Percentiles rank a stretch among this genome's conserved stretches.
phyloP scores from a whole-genome alignment of 1,140 invertebrate genomes.

The Paralvinella palmiformis region DNA sequence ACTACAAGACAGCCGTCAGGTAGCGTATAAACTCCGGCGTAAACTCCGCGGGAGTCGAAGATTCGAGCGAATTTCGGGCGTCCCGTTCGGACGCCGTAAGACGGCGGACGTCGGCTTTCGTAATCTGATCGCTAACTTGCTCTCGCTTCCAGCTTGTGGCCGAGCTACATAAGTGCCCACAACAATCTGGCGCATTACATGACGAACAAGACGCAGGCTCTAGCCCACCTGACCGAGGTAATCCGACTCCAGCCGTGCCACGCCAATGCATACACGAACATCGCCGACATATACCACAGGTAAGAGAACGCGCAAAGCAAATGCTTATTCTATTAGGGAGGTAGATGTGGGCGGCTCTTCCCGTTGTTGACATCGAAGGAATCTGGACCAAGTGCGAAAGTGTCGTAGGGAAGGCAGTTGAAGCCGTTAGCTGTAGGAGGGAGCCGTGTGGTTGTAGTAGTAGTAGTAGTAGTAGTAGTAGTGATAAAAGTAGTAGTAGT shows the following conservation, averaged over 20 bases:
- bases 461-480: too few relatives aligned
- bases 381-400: too few relatives aligned
- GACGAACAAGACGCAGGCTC: conserved; percentile 59
- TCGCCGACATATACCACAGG: too few relatives aligned
- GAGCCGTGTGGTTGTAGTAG: too few relatives aligned
- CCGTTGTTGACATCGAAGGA: too few relatives aligned
- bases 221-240: conserved; percentile 69
- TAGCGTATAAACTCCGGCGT: conserved; percentile 49
- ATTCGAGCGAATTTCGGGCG: neutral
- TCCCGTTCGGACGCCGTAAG: neutral
- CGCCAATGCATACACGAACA: conserved; percentile 78
- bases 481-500: too few relatives aligned
- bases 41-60: neutral
- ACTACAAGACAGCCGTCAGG: conserved; percentile 76
- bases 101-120: neutral
- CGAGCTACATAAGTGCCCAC: conserved; percentile 76
- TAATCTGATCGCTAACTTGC: neutral
- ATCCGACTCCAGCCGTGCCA: conserved; percentile 69
- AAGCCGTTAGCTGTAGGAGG: too few relatives aligned
- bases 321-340: too few relatives aligned
- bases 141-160: conserved; percentile 64
- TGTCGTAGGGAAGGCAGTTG: too few relatives aligned
- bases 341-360: too few relatives aligned
- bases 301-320: too few relatives aligned
- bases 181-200: conserved; percentile 82